These are phyloP conservation scores for Numenius phaeopus DNA, from an alignment of 2,797 vertebrate genomes.

Conservation along the genomic window DNA sequence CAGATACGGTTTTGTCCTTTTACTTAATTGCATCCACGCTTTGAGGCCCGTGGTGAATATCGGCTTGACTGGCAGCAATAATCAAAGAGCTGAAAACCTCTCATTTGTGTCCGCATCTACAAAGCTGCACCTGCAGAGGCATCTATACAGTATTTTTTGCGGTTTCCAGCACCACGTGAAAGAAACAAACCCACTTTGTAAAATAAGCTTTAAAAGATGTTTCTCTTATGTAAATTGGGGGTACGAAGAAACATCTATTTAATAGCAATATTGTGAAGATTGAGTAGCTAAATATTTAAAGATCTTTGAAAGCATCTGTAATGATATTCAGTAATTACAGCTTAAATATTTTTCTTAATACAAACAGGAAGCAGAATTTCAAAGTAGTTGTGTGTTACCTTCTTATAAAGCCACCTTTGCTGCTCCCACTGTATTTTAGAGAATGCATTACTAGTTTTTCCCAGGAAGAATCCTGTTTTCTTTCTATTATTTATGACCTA, in stretches of 20 bases:
- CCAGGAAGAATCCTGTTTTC: background rate
- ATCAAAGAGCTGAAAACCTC: slow-evolving; percentile 33
- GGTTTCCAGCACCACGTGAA: background rate
- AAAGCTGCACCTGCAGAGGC: slow-evolving; percentile 53
- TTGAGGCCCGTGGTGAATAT: background rate
- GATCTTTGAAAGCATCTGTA: slow-evolving; percentile 15
- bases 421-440: background rate
- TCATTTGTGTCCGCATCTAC: slow-evolving; percentile 23
- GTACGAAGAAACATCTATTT: background rate
- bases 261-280: background rate
- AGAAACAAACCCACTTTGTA: background rate
- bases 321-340: slow-evolving; percentile 1
- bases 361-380: background rate
- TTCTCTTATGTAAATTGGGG: background rate
- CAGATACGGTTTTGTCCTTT: slow-evolving; percentile 41
- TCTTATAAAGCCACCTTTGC: background rate
- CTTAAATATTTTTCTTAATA: slow-evolving; percentile 37
- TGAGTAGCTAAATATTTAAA: slow-evolving; percentile 37
- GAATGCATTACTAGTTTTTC: background rate
- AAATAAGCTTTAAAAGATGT: background rate
- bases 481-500: background rate
- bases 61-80: slow-evolving; percentile 18
- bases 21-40: background rate
- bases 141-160: background rate
- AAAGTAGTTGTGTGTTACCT: background rate